These are phyloP conservation scores for Nannobrachium achirus DNA, from an alignment of 2,113 vertebrate species.

Conservation along the genomic window DNA sequence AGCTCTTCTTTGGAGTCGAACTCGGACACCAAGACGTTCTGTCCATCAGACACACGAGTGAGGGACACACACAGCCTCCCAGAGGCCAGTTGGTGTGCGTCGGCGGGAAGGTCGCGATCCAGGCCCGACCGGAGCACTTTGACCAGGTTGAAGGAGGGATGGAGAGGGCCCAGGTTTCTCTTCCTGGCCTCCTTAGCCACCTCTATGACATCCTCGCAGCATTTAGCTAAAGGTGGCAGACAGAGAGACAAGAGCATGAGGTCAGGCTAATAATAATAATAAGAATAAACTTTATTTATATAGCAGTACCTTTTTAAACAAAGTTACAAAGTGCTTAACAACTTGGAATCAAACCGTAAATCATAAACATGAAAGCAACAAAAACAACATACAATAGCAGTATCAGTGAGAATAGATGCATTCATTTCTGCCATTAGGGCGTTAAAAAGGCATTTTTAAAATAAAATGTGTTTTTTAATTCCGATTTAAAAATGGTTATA, in stretches of 20 bases:
- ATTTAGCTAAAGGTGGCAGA: slow-evolving; percentile 64
- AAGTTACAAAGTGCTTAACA: no score
- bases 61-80: slow-evolving; percentile 86
- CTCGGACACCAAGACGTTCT: slow-evolving; percentile 89
- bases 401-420: no score
- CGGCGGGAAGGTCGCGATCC: slow-evolving; percentile 79
- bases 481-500: no score
- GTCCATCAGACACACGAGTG: slow-evolving; percentile 88
- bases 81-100: slow-evolving; percentile 79
- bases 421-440: no score
- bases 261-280: no score
- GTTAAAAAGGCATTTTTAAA: no score
- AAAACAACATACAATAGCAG: no score
- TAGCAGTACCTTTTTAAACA: no score
- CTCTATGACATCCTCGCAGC: slow-evolving; percentile 70
- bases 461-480: no score
- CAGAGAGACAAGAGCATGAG: background rate
- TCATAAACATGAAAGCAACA: no score
- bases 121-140: slow-evolving; percentile 80
- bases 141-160: slow-evolving; percentile 85
- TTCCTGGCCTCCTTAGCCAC: slow-evolving; percentile 82
- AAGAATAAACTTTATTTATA: no score
- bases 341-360: no score
- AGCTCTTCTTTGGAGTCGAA: slow-evolving; percentile 92
- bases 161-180: slow-evolving; percentile 85